phyloP scores from a whole-genome alignment of 2,888 invertebrate genomes.

The Acleris laterana region DNA sequence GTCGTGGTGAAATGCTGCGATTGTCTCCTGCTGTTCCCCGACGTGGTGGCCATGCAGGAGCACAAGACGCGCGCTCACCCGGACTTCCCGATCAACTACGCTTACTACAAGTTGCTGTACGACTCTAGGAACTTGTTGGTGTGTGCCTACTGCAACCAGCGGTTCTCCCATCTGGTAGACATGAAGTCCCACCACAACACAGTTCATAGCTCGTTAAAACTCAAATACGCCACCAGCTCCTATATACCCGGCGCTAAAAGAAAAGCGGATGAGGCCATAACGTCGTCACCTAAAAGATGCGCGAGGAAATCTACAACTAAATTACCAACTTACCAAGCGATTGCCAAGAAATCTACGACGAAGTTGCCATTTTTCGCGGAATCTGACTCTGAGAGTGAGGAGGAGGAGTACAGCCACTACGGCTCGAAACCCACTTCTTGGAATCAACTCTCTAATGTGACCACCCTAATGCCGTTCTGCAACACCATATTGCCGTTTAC shows the following conservation, averaged over 20 bases:
- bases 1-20: constrained; percentile 74
- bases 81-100: constrained; percentile 52
- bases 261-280: constrained; percentile 37
- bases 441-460: constrained; percentile 69
- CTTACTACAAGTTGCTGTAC: constrained; percentile 52
- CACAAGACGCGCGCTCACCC: constrained; percentile 65
- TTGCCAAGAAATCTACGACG: constrained; percentile 82
- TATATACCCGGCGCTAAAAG: constrained; percentile 37
- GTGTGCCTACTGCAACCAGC: constrained; percentile 53
- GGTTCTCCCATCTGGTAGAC: constrained; percentile 53
- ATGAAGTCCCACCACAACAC: constrained; percentile 54
- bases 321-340: constrained; percentile 49
- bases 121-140: constrained; percentile 48
- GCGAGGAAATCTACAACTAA: constrained; percentile 69
- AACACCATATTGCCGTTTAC: constrained; percentile 75
- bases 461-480: constrained; percentile 80
- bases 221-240: constrained; percentile 46
- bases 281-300: constrained; percentile 45
- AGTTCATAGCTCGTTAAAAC: constrained; percentile 46
- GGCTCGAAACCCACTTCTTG: constrained; percentile 66
- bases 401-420: constrained; percentile 77
- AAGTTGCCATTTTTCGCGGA: constrained; percentile 54
- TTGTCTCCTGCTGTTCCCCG: constrained; percentile 63
- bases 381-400: constrained; percentile 39
- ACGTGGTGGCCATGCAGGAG: constrained; percentile 54